Evolutionary conservation across 2,797 vertebrate species (phyloP).

Genomic region (Danio aesculapii): DNA sequence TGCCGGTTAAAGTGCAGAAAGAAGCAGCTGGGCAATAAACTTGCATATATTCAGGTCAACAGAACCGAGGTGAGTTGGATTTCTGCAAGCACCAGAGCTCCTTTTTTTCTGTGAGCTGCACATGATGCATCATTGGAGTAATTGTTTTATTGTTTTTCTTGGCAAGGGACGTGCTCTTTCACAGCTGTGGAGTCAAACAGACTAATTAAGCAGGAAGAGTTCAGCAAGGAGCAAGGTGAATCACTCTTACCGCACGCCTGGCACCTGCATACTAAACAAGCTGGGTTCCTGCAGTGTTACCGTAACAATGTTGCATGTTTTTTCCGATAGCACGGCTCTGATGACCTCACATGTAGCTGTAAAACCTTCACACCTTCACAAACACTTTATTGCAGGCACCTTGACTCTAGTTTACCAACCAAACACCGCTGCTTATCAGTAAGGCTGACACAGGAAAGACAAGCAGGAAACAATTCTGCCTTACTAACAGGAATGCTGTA

Average conservation of each 20-base stretch:
- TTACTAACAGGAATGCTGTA: constrained; percentile 46
- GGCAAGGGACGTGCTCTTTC: constrained; percentile 42
- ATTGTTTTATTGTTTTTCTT: constrained; percentile 60
- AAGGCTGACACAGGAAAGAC: constrained; percentile 63
- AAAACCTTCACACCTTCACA: constrained; percentile 63
- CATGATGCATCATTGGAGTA: constrained; percentile 54
- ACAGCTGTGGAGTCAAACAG: constrained; percentile 55
- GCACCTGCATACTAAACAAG: constrained; percentile 68
- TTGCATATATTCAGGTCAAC: constrained; percentile 57
- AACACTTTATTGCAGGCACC: constrained; percentile 64
- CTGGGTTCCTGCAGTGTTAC: constrained; percentile 67
- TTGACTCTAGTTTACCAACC: constrained; percentile 67
- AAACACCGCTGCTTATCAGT: constrained; percentile 69
- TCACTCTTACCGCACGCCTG: constrained; percentile 72
- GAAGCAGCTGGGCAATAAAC: constrained; percentile 59
- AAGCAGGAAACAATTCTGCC: constrained; percentile 57
- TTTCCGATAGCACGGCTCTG: constrained; percentile 55
- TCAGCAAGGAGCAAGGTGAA: constrained; percentile 65
- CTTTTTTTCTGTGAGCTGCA: constrained; percentile 31
- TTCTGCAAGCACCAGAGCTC: constrained; percentile 6
- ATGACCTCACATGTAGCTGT: constrained; percentile 62
- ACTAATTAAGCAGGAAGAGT: constrained; percentile 59
- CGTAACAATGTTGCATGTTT: constrained; percentile 66
- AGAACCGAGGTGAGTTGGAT: constrained; percentile 51
- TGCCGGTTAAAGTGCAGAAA: constrained; percentile 53